A percentile compares a stretch with the other conserved stretches of the same genome.
Conservation (phyloP, 2,113 vertebrate species). For the Stictonetta naevosa region DNA sequence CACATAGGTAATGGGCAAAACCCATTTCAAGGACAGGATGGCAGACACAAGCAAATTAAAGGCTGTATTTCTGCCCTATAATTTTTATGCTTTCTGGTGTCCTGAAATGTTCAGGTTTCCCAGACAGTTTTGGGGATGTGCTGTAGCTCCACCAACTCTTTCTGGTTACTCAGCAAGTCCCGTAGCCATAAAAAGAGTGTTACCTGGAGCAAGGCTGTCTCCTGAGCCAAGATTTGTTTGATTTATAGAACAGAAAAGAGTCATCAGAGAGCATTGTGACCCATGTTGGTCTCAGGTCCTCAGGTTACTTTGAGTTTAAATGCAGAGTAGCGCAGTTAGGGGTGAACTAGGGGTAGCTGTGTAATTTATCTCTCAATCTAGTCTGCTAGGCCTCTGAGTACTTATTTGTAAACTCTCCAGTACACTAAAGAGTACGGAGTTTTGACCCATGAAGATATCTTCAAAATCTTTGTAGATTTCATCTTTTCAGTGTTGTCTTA, state of each 20-base stretch:
- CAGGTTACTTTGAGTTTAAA: background rate
- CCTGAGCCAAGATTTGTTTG: background rate
- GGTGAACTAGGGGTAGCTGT: background rate
- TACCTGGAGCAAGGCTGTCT: background rate
- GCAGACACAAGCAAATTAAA: background rate
- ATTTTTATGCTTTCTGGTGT: background rate
- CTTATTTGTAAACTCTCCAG: background rate
- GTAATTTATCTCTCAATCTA: background rate
- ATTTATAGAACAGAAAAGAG: background rate
- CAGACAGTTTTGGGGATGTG: background rate
- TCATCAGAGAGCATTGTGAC: background rate
- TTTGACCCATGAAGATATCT: background rate
- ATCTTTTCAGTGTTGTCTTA: background rate
- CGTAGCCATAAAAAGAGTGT: background rate
- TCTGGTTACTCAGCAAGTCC: background rate
- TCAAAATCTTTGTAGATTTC: background rate
- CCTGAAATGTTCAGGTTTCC: background rate
- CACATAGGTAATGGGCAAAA: background rate
- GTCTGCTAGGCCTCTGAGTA: background rate
- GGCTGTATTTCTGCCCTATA: background rate
- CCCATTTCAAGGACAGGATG: background rate
- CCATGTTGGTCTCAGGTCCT: background rate
- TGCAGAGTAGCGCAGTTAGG: background rate
- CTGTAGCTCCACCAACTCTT: background rate
- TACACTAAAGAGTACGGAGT: background rate